Evolutionary conservation across 1,140 invertebrate genomes (phyloP).

Genomic region (Drosophila mayri): DNA sequence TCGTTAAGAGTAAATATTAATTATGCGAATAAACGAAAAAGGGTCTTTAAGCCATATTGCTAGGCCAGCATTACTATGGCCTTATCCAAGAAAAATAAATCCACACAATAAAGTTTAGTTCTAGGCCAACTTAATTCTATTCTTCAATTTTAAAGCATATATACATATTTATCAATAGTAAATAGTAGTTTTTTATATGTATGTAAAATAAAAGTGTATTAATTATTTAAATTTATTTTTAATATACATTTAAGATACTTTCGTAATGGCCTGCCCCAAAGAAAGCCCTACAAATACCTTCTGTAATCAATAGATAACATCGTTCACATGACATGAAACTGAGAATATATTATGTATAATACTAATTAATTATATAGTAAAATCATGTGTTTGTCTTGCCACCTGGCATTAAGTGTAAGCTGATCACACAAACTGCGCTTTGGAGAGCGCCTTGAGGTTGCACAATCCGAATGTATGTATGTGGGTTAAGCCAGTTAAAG

Average conservation of each 20-base stretch:
- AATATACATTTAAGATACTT: background rate
- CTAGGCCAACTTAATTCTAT: background rate
- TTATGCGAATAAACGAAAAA: background rate
- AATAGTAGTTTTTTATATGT: background rate
- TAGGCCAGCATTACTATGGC: too few relatives aligned
- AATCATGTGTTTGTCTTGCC: conserved; percentile 1
- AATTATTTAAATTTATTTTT: background rate
- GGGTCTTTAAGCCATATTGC: background rate
- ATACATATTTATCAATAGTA: too few relatives aligned
- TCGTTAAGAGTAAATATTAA: background rate
- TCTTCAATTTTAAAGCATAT: background rate
- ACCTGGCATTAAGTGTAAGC: background rate
- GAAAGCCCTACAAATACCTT: background rate
- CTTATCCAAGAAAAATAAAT: too few relatives aligned
- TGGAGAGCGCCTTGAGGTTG: background rate
- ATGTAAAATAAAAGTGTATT: background rate
- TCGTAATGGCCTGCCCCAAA: background rate
- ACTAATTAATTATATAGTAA: background rate
- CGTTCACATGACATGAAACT: background rate
- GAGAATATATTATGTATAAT: background rate
- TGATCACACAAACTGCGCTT: background rate
- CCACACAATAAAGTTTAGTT: background rate
- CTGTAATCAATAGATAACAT: background rate
- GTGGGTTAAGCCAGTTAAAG: background rate
- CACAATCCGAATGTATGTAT: too few relatives aligned